A percentile compares a stretch with the other conserved stretches of the same genome.
Conservation (phyloP, 2,888 invertebrate genomes). For the Chalcosyrphus nemorum region DNA sequence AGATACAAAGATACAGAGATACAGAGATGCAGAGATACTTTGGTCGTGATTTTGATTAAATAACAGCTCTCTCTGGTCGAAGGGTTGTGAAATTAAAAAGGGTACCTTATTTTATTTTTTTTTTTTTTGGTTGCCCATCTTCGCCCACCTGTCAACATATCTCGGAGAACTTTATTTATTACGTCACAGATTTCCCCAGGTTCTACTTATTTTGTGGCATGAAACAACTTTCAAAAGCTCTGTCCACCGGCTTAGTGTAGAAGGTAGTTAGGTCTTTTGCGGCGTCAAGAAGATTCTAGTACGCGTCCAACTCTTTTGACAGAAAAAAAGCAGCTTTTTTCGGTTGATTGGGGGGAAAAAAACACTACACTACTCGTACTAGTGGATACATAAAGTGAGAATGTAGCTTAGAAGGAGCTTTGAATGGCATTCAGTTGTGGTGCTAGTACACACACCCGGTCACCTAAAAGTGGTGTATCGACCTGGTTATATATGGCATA, state of each 20-base stretch:
- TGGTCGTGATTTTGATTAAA: slow-evolving; percentile 34
- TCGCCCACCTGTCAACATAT: slow-evolving; percentile 35
- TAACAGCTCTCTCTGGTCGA: slow-evolving; percentile 35
- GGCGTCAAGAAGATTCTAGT: slow-evolving; percentile 52
- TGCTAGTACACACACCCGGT: slow-evolving; percentile 52
- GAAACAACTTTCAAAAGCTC: slow-evolving; percentile 64
- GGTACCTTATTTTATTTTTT: no score
- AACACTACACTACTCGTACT: slow-evolving; percentile 14
- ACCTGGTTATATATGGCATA: slow-evolving; percentile 66
- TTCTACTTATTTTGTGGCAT: background rate
- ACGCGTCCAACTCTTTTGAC: background rate
- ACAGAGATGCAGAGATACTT: no score
- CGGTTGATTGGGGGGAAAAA: no score
- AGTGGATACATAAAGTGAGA: background rate
- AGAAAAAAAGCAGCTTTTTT: slow-evolving; percentile 39
- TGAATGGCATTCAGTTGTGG: slow-evolving; percentile 59
- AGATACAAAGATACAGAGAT: no score
- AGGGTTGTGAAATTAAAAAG: slow-evolving; percentile 11
- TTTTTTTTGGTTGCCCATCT: slow-evolving; percentile 1
- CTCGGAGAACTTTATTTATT: slow-evolving; percentile 44
- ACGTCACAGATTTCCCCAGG: slow-evolving; percentile 48
- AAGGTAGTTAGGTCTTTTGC: no score
- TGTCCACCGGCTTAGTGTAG: background rate
- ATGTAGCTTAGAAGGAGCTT: slow-evolving; percentile 43
- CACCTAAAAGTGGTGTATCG: slow-evolving; percentile 58